Evolutionary conservation across 2,797 vertebrate genomes (phyloP), one percentile per base, ranked within the genome.

Genomic region (Gambelia wislizenii): DNA sequence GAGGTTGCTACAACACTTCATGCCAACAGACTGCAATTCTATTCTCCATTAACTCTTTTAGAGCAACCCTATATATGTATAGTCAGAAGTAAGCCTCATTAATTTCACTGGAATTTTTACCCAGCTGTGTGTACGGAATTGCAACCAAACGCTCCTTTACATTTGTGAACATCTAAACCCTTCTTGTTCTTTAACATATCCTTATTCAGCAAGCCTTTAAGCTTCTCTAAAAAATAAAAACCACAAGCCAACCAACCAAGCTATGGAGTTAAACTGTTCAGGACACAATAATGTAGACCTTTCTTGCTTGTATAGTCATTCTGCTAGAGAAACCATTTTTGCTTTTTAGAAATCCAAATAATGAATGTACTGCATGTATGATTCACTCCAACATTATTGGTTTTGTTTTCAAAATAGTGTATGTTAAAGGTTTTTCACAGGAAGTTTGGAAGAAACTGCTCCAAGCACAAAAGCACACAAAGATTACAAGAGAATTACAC

Each of bases 1-100:
- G 93, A 92, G 95, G 91, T 92, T 88, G 92, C 92, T 95, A 87
- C 91, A 96, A 92, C 86, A 94, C 96, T 96, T 97, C 96, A 96
- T 97, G 96, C 95, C 96, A 95, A 96, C 90, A 93, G 92, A 94
- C 93, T 91, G 78, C 88, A 95, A 85, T 6, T 86, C 84, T 91
- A 89, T 49, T 77, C 91, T 93, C 74, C 80, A 91, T 97, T 97
- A 97, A 97, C 97, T 94, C 94, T 95, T 94, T 76, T 25, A 76
- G 42, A 47, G 44, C 42, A 76, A 12, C 47, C 27, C 42, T 76
- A 47, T 47, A 76, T 22, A 76, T 76, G 42, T 39, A 36, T 74
- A 76, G 8, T 10, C 42, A 44, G 44, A 76, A 30, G 42, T 10
- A 76, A 76, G 74, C 4, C 25, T 47, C 9, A 30, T 25, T 76